Evolutionary conservation across 2,797 vertebrate species (phyloP).

Genomic region (Craterocephalus amniculus): DNA sequence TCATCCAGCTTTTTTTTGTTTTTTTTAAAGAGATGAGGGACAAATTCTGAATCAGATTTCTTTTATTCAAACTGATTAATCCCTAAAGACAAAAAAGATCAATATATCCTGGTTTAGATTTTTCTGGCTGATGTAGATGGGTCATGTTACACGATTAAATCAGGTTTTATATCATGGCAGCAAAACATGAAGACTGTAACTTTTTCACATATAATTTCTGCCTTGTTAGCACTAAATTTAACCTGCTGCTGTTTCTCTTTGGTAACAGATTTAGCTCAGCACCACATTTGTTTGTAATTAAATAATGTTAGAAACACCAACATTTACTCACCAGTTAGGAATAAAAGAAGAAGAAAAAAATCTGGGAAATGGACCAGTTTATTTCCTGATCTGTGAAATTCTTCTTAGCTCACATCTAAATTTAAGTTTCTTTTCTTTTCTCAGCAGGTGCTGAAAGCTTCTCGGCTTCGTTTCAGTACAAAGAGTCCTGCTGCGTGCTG

Average conservation of each 20-base stretch:
- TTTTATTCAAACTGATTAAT: no score
- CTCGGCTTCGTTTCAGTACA: constrained; percentile 56
- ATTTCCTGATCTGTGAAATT: not conserved
- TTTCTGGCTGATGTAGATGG: not conserved
- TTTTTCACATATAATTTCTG: not conserved
- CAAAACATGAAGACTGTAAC: not conserved
- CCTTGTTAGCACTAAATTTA: not conserved
- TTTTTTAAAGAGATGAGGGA: no score
- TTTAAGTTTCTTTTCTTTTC: not conserved
- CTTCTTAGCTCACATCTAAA: fast-evolving
- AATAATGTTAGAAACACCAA: not conserved
- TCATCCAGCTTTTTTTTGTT: no score
- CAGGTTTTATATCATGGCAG: not conserved
- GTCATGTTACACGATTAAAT: not conserved
- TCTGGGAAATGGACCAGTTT: not conserved
- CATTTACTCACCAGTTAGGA: not conserved
- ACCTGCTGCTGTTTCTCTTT: not conserved
- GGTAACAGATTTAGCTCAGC: not conserved
- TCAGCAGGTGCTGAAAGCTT: constrained; percentile 52
- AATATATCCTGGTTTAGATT: not conserved
- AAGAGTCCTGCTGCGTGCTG: constrained; percentile 49
- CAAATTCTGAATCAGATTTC: no score
- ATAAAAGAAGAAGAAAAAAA: not conserved
- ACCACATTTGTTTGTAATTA: not conserved
- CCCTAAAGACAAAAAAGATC: not conserved